phyloP scores from a whole-genome alignment of 2,797 vertebrate species.

The Darevskia mixta region DNA sequence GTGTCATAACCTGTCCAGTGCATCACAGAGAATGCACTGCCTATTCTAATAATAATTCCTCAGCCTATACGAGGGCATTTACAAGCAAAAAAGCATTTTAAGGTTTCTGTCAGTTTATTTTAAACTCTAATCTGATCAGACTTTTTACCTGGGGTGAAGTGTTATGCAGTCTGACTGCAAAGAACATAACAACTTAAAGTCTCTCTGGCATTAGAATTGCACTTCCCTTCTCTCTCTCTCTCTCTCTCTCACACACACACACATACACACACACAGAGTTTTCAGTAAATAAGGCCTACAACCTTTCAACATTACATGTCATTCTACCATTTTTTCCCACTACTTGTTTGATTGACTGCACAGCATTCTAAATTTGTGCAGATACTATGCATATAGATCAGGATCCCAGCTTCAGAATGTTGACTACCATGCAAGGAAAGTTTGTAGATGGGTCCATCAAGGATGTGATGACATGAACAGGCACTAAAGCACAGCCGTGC shows the following conservation, averaged over 20 bases:
- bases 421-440: no score
- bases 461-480: no score
- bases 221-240: not conserved
- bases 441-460: no score
- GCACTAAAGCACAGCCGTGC: no score
- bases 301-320: not conserved
- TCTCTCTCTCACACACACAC: not conserved
- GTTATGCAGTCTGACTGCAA: constrained; percentile 8
- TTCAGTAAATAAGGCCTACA: not conserved
- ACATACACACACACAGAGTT: not conserved
- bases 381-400: not conserved
- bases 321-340: not conserved
- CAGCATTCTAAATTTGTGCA: not conserved
- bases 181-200: constrained; percentile 19
- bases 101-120: constrained; percentile 31
- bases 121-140: constrained; percentile 44
- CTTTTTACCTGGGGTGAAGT: not conserved
- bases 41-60: constrained; percentile 9
- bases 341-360: not conserved
- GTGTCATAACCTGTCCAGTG: not conserved
- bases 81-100: not conserved
- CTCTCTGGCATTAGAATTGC: constrained; percentile 30
- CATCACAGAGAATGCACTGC: not conserved
- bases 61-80: not conserved
- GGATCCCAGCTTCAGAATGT: not conserved